Percentiles rank a stretch among this genome's conserved stretches.
Conservation (phyloP, 2,113 vertebrate genomes). For the Stegostoma tigrinum region DNA sequence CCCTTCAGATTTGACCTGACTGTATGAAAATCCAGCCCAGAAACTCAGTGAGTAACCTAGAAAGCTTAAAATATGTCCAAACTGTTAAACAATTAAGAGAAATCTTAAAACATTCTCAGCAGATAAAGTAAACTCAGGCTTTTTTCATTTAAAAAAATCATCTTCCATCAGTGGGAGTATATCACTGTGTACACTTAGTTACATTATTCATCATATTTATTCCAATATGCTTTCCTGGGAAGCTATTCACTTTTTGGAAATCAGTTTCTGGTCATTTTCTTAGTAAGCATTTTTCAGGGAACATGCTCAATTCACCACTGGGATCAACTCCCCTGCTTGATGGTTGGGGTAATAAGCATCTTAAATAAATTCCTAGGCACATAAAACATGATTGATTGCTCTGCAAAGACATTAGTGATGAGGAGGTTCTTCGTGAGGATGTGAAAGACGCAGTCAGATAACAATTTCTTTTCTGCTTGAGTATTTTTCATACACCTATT, state of each 20-base stretch:
- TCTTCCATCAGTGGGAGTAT: background rate
- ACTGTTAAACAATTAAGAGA: background rate
- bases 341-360: background rate
- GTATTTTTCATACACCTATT: background rate
- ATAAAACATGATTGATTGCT: background rate
- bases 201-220: background rate
- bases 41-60: background rate
- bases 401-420: background rate
- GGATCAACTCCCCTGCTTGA: background rate
- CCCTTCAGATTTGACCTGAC: background rate
- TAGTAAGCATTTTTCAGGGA: background rate
- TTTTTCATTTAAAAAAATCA: background rate
- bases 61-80: background rate
- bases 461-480: no score
- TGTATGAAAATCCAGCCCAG: background rate
- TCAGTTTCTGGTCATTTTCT: constrained; percentile 1
- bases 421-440: background rate
- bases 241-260: background rate
- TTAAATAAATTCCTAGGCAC: background rate
- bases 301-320: background rate
- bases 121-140: background rate
- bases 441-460: background rate
- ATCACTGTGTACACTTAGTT: background rate
- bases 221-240: background rate
- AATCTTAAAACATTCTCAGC: background rate